Conservation (phyloP, 64 coral and sea anemone genomes). For the Dendrophyllia cribrosa region DNA sequence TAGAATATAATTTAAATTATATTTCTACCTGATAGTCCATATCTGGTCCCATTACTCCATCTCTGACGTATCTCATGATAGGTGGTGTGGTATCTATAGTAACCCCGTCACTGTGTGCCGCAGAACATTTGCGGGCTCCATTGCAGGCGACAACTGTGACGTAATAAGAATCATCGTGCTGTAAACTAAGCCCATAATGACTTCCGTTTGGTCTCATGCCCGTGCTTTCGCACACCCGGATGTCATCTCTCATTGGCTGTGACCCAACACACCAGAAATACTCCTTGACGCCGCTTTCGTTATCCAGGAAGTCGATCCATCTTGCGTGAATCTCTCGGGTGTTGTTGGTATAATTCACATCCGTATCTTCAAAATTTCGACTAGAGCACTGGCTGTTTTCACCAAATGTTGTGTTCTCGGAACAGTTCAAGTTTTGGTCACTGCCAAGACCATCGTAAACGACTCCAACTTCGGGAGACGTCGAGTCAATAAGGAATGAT, state of each 20-base stretch:
- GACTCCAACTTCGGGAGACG: conserved; percentile 67
- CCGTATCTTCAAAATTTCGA: conserved; percentile 80
- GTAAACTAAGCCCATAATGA: conserved; percentile 76
- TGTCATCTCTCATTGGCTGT: conserved; percentile 82
- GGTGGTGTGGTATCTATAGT: conserved; percentile 88
- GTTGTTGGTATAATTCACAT: conserved; percentile 82
- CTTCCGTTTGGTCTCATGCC: conserved; percentile 75
- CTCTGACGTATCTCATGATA: conserved; percentile 85
- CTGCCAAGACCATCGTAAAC: conserved; percentile 85
- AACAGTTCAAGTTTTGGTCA: conserved; percentile 78
- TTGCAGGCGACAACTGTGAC: conserved; percentile 91
- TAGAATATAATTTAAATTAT: no score
- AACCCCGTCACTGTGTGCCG: conserved; percentile 81
- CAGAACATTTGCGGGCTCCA: conserved; percentile 86
- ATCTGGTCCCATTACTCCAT: conserved; percentile 95
- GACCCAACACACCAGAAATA: conserved; percentile 93
- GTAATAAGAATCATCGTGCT: conserved; percentile 76
- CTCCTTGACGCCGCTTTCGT: conserved; percentile 79
- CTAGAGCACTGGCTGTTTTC: conserved; percentile 93
- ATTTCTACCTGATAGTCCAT: conserved; percentile 93
- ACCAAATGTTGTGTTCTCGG: conserved; percentile 76
- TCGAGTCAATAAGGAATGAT: conserved; percentile 72
- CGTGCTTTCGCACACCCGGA: conserved; percentile 77
- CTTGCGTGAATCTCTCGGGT: conserved; percentile 71
- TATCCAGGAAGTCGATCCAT: conserved; percentile 88